These are phyloP conservation scores for Pangasius djambal DNA, from an alignment of 2,797 vertebrate species.

Conservation along the genomic window DNA sequence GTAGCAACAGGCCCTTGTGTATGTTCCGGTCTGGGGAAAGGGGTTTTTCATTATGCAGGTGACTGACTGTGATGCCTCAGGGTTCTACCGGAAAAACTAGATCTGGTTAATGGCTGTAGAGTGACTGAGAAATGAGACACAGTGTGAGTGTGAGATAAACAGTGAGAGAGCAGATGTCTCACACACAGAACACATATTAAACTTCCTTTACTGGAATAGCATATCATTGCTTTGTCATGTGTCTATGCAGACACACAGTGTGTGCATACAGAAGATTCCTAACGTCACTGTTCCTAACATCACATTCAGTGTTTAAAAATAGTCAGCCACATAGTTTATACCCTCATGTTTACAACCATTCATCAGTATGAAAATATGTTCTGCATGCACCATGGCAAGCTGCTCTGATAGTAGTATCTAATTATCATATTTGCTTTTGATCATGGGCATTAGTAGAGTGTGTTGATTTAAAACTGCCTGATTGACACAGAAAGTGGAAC, in stretches of 20 bases:
- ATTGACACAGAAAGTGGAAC: constrained; percentile 47
- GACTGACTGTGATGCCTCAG: constrained; percentile 8
- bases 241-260: not conserved
- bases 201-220: constrained; percentile 23
- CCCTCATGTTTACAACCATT: not conserved
- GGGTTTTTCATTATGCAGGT: constrained; percentile 19
- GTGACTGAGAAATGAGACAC: constrained; percentile 13
- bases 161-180: constrained; percentile 10
- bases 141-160: constrained; percentile 18
- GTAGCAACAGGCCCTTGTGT: not conserved
- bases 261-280: not conserved
- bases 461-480: constrained; percentile 51
- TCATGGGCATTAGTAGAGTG: constrained; percentile 33
- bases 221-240: constrained; percentile 32
- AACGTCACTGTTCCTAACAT: no score
- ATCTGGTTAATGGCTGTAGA: constrained; percentile 13
- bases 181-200: constrained; percentile 4
- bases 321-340: not conserved
- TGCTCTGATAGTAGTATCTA: constrained; percentile 28
- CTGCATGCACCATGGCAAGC: not conserved
- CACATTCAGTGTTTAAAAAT: constrained; percentile 3
- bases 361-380: not conserved
- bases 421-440: constrained; percentile 46
- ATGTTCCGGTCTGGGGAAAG: not conserved
- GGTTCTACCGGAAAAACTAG: constrained; percentile 13